Evolutionary conservation across 1,140 invertebrate species (phyloP).

Genomic region (Ceratina japonica): DNA sequence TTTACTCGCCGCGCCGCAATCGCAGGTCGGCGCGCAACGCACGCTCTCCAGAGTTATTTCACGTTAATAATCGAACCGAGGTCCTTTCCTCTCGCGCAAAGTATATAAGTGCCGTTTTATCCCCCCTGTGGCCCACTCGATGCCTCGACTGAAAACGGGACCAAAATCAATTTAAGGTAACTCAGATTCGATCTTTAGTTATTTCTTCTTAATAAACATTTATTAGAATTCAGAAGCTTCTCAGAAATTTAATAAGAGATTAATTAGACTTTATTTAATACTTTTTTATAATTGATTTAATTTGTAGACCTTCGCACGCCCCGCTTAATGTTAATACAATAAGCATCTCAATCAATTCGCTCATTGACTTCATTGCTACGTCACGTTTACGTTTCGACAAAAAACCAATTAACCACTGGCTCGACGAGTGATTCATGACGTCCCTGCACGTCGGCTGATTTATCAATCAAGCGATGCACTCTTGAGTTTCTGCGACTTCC

Average conservation of each 20-base stretch:
- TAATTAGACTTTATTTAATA: no score
- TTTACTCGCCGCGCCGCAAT: conserved; percentile 47
- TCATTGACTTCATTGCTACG: background rate
- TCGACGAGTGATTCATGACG: conserved; percentile 1
- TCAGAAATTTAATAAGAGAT: no score
- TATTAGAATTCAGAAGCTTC: no score
- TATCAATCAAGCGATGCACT: conserved; percentile 10
- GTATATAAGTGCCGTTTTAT: background rate
- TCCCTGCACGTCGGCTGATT: conserved; percentile 3
- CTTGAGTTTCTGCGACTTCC: conserved; percentile 19
- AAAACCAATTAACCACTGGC: conserved; percentile 12
- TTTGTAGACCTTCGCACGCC: no score
- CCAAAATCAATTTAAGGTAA: no score
- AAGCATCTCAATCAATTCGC: background rate
- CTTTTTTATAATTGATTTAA: no score
- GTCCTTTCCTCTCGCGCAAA: background rate
- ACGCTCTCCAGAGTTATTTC: conserved; percentile 31
- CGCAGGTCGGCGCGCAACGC: conserved; percentile 25
- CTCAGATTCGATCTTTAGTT: no score
- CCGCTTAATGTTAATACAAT: background rate
- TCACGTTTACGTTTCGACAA: background rate
- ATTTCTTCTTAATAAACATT: no score
- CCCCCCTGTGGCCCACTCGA: no score
- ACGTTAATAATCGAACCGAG: conserved; percentile 20
- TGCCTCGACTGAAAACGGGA: no score